Percentiles rank a stretch among this genome's conserved stretches.
These are phyloP conservation scores for Oncorhynchus keta DNA, from an alignment of 2,113 vertebrate genomes.

Conservation along the genomic window DNA sequence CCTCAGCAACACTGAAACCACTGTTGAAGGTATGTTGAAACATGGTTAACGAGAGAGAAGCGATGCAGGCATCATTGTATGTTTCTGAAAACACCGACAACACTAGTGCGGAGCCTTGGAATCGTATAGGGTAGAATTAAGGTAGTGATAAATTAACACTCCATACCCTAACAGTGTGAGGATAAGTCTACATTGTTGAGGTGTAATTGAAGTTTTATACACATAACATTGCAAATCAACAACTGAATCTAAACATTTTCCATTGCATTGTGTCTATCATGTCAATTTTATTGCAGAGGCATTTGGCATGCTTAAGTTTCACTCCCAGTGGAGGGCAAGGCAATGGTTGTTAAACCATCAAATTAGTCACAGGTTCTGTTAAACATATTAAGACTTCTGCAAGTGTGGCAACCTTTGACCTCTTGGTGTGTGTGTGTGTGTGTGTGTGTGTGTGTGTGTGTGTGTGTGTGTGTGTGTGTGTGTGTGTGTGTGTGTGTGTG, in stretches of 20 bases:
- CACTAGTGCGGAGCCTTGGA: too few species aligned
- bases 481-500: neutral
- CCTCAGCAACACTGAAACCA: slow-evolving; percentile 31
- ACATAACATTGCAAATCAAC: too few species aligned
- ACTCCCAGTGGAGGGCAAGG: slow-evolving; percentile 8
- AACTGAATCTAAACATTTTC: slow-evolving; percentile 5
- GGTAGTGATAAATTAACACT: too few species aligned
- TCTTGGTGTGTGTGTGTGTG: neutral
- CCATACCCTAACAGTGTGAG: too few species aligned
- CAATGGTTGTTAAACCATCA: slow-evolving; percentile 50
- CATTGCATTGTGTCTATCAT: slow-evolving; percentile 28
- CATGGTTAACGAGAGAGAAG: slow-evolving; percentile 17
- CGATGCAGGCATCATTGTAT: neutral
- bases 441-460: slow-evolving; percentile 49
- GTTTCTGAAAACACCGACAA: too few species aligned
- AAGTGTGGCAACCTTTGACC: slow-evolving; percentile 53
- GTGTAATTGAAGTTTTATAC: too few species aligned
- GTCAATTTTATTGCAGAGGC: slow-evolving; percentile 32
- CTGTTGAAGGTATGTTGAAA: slow-evolving; percentile 22
- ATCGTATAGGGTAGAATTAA: too few species aligned
- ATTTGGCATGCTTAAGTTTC: neutral
- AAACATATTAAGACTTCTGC: slow-evolving; percentile 37
- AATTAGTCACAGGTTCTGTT: slow-evolving; percentile 47
- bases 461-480: slow-evolving; percentile 26
- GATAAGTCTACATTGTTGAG: too few species aligned